These are phyloP conservation scores for Channa maculata DNA, from an alignment of 2,113 vertebrate genomes.

Conservation along the genomic window DNA sequence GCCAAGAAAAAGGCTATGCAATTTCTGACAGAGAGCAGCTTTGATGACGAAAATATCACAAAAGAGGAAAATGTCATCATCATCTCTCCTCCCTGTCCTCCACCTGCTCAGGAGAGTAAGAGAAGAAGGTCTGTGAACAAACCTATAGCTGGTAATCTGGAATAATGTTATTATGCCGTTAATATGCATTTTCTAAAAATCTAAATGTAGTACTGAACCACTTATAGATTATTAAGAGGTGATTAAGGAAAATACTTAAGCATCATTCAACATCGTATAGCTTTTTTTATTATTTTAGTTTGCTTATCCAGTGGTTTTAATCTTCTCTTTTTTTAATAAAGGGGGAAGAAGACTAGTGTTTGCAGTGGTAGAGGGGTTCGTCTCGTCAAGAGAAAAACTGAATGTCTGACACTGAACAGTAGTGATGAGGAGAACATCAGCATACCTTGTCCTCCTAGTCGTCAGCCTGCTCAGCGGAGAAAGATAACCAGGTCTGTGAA, in stretches of 20 bases:
- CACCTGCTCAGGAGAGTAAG: neutral
- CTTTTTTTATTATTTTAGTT: neutral
- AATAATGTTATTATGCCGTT: neutral
- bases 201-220: too few relatives aligned
- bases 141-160: neutral
- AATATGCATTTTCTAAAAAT: neutral
- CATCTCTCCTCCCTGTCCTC: neutral
- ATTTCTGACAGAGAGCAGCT: slow-evolving; percentile 8
- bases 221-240: too few relatives aligned
- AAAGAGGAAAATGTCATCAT: slow-evolving; percentile 51
- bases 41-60: slow-evolving; percentile 6
- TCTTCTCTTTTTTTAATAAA: slow-evolving; percentile 3
- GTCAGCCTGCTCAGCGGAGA: slow-evolving; percentile 3
- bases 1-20: slow-evolving; percentile 23
- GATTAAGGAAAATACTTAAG: too few relatives aligned
- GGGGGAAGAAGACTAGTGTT: neutral
- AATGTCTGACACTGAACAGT: slow-evolving; percentile 1
- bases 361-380: neutral
- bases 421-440: slow-evolving; percentile 43
- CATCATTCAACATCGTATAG: neutral
- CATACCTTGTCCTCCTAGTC: neutral
- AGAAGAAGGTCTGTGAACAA: slow-evolving; percentile 41
- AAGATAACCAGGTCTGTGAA: slow-evolving; percentile 49
- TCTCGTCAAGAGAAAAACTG: neutral
- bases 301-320: slow-evolving; percentile 1